Percentiles rank a stretch among this genome's conserved stretches.
Conservation (phyloP, 1,140 invertebrate species). For the Cotesia vestalis region DNA sequence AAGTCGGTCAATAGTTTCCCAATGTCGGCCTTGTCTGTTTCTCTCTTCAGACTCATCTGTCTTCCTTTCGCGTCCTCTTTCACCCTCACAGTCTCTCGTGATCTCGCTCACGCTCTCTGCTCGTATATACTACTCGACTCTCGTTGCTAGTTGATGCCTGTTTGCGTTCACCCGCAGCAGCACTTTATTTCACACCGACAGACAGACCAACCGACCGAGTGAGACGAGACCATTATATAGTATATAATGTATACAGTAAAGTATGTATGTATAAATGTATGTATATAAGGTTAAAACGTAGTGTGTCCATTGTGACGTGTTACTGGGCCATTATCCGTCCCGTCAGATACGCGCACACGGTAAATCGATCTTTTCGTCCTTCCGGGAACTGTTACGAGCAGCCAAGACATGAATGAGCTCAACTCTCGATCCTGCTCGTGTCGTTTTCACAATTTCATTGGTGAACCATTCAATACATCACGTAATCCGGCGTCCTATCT, state of each 20-base stretch:
- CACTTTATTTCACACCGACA: conserved; percentile 39
- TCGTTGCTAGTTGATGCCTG: background rate
- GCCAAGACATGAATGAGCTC: conserved; percentile 14
- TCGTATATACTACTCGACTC: background rate
- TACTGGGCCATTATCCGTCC: background rate
- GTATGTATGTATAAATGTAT: background rate
- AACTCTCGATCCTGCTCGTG: background rate
- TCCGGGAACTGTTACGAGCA: background rate
- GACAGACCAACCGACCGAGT: no score
- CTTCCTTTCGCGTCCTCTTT: conserved; percentile 37
- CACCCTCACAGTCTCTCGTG: conserved; percentile 31
- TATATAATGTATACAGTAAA: background rate
- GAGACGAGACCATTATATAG: no score
- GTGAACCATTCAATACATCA: background rate
- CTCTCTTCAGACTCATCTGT: conserved; percentile 3
- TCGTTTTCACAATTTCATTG: conserved; percentile 1
- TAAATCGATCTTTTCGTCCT: conserved; percentile 36
- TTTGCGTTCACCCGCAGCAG: background rate
- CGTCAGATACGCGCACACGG: conserved; percentile 1
- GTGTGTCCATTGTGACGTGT: conserved; percentile 11
- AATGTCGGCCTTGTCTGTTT: conserved; percentile 40
- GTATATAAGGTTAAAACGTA: background rate
- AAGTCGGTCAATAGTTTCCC: conserved; percentile 58
- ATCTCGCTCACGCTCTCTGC: conserved; percentile 33
- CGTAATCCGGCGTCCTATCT: background rate